Base-by-base conservation (phyloP, 2,888 invertebrate species). In the Hirtodrosophila trivittata region DNA sequence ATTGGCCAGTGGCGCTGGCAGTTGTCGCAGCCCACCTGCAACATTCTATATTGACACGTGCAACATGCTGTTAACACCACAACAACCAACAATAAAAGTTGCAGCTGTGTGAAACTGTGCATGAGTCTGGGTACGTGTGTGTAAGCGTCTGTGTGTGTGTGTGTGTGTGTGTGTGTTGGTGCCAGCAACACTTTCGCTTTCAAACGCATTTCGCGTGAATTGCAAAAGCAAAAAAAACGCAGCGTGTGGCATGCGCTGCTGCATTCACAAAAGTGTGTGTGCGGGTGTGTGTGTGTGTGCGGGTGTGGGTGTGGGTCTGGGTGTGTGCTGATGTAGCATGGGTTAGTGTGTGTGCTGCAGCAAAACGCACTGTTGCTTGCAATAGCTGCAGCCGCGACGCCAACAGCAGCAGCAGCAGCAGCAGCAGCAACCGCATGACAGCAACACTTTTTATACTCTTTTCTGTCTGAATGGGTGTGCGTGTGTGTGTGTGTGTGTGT, bases 141-240 rank as follows among this genome's bases (percentile, higher is more conserved):
- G 33, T 35, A 14, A 55, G 33, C 43, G 28, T 42, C 12, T 66
- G 60, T 66, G 71, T 60, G 73, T 25, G 25, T 46, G 25, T 25
- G n/a, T n/a, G n/a, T n/a, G n/a, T n/a, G n/a, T n/a, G 28, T 42
- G 14, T 67, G 60, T 64, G 71, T 59, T 69, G 63, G 65, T 60
- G 80, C 56, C 73, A 73, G 71, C 72, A 77, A 81, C 87, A 86
- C 87, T 84, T 86, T 87, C 85, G 66, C 75, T 87, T 78, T 87
- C 74, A 70, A 75, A 70, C 75, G 78, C 77, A 87, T 81, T 87
- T 81, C 74, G 72, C 84, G 74, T 81, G 78, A 85, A 86, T 58
- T 58, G 80, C 76, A 71, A 68, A 69, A 63, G 70, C 71, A 64
- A 43, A 63, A 65, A 56, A 55, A 28, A 38, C 37, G 12, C 26